Base-by-base conservation (phyloP, 2,113 vertebrate genomes). In the Mesocricetus auratus region DNA sequence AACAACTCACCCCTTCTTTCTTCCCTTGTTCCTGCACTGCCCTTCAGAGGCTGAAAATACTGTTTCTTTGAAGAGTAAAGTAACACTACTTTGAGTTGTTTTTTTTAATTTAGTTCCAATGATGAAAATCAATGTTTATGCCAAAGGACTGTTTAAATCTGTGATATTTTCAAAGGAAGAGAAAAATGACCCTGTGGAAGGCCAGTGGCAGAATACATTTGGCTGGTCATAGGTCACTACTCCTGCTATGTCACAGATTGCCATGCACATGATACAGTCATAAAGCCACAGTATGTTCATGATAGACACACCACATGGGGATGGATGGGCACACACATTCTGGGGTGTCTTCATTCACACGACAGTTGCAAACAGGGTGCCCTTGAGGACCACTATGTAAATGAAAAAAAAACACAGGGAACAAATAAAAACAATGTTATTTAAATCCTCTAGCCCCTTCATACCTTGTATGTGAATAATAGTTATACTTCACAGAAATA, bases 401-500 rank as follows among this genome's bases (percentile, higher is more conserved):
- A 97, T 94, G 24, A 91, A 96, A 97, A 1, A 97, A 96, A 97
- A 13, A 77, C 91, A 96, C n/a, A 90, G 82, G 47, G 11, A 95
- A 92, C 82, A 96, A 86, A 94, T 75, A 24, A 13, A 95, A 96
- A 96, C 62, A 94, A 75, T 83, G 19, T 93, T 95, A 97, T 64
- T 79, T 81, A 87, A 97, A 98, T 98, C 97, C 94, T 98, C 98
- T 98, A 98, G 98, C 96, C 98, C 98, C 98, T 98, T 98, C 90
- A 98, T 31, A 36, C 98, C 97, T 98, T 98, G 91, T 97, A 98
- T 98, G 98, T 98, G 98, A 99, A 98, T 98, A 97, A 98, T 98
- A 98, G 96, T 98, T 99, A 98, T 99, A 99, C 99, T 98, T 99
- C 98, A 99, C 95, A 98, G 97, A 97, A 93, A 97, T 73, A 97